A percentile compares a stretch with the other conserved stretches of the same genome.
Conservation (phyloP, 2,888 invertebrate species). For the Chrysotoxum bicinctum region DNA sequence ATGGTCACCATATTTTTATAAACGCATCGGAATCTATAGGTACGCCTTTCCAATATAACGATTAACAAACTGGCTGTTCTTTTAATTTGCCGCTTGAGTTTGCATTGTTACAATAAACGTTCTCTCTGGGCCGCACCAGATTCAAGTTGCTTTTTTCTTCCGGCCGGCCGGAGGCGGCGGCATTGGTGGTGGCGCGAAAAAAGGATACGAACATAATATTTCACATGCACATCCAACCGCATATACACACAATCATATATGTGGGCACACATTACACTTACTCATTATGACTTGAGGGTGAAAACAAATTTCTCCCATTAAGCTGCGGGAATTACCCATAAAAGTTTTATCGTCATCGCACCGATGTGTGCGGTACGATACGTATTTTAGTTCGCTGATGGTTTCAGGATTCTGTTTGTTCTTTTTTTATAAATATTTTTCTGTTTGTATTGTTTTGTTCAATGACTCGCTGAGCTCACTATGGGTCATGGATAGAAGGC, state of each 20-base stretch:
- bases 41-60: slow-evolving; percentile 26
- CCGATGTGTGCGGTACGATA: slow-evolving; percentile 67
- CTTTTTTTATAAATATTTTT: slow-evolving; percentile 17
- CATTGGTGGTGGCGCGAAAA: slow-evolving; percentile 20
- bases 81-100: slow-evolving; percentile 57
- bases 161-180: too few relatives aligned
- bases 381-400: slow-evolving; percentile 7
- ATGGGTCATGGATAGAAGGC: slow-evolving; percentile 43
- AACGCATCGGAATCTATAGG: neutral
- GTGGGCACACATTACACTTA: slow-evolving; percentile 65
- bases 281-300: slow-evolving; percentile 71
- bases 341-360: slow-evolving; percentile 72
- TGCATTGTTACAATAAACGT: slow-evolving; percentile 27
- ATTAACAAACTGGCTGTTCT: slow-evolving; percentile 44
- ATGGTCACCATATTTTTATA: slow-evolving; percentile 3
- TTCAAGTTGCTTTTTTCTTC: slow-evolving; percentile 30
- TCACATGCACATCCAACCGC: slow-evolving; percentile 41
- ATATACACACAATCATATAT: neutral
- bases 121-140: slow-evolving; percentile 4
- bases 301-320: slow-evolving; percentile 72
- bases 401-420: slow-evolving; percentile 19
- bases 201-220: slow-evolving; percentile 19
- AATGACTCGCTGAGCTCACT: slow-evolving; percentile 42
- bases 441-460: slow-evolving; percentile 47
- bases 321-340: slow-evolving; percentile 72